Percentiles rank a stretch among this genome's conserved stretches.
phyloP scores from a whole-genome alignment of 2,113 vertebrate species.

The Nestor notabilis region DNA sequence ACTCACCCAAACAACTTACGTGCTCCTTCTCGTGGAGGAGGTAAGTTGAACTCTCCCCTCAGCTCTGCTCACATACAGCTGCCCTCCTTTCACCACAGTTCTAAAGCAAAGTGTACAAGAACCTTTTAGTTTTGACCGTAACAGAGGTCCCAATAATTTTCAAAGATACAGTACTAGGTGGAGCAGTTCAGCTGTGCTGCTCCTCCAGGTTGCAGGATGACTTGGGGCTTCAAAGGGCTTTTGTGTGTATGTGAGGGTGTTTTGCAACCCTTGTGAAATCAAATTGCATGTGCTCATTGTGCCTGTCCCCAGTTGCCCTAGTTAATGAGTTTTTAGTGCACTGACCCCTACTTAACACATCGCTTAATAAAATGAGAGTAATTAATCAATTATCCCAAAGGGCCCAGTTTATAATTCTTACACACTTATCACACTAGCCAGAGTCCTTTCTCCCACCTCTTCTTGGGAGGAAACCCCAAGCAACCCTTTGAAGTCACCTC shows the following conservation, averaged over 20 bases:
- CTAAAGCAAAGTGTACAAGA: neutral
- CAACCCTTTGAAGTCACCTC: neutral
- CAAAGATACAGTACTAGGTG: neutral
- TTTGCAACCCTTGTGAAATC: neutral
- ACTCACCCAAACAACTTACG: neutral
- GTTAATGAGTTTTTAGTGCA: slow-evolving; percentile 64
- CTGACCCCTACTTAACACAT: slow-evolving; percentile 46
- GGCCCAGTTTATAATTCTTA: neutral
- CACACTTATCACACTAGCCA: accelerated
- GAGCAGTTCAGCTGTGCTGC: neutral
- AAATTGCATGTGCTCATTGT: neutral
- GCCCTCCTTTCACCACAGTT: neutral
- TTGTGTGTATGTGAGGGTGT: neutral
- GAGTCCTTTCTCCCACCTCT: neutral
- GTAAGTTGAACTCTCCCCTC: neutral
- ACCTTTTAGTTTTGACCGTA: neutral
- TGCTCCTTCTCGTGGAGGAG: accelerated
- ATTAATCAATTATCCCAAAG: slow-evolving; percentile 49
- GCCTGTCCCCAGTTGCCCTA: slow-evolving; percentile 34
- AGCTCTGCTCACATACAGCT: neutral
- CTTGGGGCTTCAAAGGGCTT: neutral
- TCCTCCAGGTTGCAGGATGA: neutral
- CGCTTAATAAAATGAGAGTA: slow-evolving; percentile 43
- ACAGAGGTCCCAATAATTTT: accelerated
- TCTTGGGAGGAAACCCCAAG: neutral